A percentile compares a stretch with the other conserved stretches of the same genome.
Evolutionary conservation across 2,113 vertebrate genomes (phyloP).

Genomic region (Myotis yumanensis): DNA sequence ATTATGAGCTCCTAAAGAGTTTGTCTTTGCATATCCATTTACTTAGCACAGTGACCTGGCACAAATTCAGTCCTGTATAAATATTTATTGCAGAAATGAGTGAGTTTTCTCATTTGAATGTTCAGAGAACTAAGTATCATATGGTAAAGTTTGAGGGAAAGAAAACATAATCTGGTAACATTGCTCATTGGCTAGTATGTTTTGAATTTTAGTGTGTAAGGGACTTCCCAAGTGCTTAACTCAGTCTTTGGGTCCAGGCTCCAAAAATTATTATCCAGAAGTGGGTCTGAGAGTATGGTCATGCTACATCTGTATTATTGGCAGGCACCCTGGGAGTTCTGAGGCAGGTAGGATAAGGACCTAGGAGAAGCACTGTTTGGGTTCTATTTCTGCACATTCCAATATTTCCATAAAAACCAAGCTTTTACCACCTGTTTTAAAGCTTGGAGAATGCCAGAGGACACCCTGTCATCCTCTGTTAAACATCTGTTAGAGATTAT

Average conservation of each 20-base stretch:
- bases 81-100: not conserved
- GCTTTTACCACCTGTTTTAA: not conserved
- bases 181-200: not conserved
- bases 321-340: not conserved
- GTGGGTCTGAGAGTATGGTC: not conserved
- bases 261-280: not conserved
- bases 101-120: conserved; percentile 15
- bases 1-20: not conserved
- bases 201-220: not conserved
- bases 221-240: not conserved
- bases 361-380: not conserved
- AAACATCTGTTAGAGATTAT: conserved; percentile 3
- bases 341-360: not conserved
- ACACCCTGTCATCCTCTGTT: not conserved
- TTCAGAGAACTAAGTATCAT: not conserved
- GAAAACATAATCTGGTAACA: not conserved
- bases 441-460: not conserved
- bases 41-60: not conserved
- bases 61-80: not conserved
- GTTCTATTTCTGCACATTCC: not conserved
- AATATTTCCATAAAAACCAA: conserved; percentile 29
- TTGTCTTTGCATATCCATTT: conserved; percentile 10
- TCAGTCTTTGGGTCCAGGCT: not conserved
- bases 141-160: not conserved
- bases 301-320: not conserved